Evolutionary conservation across 2,888 invertebrate species (phyloP).

Genomic region (Standfussiana lucernea): DNA sequence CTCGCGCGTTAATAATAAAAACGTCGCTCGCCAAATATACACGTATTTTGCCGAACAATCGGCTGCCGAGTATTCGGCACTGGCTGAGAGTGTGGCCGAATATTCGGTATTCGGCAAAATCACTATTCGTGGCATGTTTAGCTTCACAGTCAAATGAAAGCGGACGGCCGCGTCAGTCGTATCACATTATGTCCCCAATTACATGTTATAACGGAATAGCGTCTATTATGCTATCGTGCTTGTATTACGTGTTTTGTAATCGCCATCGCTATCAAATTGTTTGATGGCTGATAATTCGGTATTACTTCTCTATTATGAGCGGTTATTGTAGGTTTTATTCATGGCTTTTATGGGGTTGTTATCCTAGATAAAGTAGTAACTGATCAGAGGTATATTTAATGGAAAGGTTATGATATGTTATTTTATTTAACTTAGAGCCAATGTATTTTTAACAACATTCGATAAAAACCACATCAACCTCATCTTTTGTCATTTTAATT

Average conservation of each 20-base stretch:
- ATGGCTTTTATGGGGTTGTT: constrained; percentile 9
- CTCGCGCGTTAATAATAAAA: not conserved
- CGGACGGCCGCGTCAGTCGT: constrained; percentile 17
- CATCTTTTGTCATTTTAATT: too few relatives aligned
- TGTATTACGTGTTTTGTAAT: constrained; percentile 50
- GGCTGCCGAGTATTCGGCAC: not conserved
- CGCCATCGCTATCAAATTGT: constrained; percentile 54
- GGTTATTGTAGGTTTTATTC: constrained; percentile 30
- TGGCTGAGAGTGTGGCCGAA: not conserved
- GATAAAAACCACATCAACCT: too few relatives aligned
- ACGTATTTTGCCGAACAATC: not conserved
- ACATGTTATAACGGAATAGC: constrained; percentile 50
- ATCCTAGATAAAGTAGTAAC: not conserved
- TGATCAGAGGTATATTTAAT: not conserved
- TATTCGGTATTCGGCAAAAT: not conserved
- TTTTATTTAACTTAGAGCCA: too few relatives aligned
- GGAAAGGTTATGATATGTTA: not conserved
- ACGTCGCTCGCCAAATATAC: not conserved
- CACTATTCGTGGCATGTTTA: not conserved
- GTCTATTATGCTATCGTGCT: constrained; percentile 56
- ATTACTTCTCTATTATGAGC: constrained; percentile 34
- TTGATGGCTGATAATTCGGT: constrained; percentile 42
- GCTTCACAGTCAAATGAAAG: constrained; percentile 50
- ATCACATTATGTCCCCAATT: constrained; percentile 51
- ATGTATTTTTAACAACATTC: too few relatives aligned